Evolutionary conservation across 2,113 vertebrate species (phyloP).

Genomic region (Lanius collurio): DNA sequence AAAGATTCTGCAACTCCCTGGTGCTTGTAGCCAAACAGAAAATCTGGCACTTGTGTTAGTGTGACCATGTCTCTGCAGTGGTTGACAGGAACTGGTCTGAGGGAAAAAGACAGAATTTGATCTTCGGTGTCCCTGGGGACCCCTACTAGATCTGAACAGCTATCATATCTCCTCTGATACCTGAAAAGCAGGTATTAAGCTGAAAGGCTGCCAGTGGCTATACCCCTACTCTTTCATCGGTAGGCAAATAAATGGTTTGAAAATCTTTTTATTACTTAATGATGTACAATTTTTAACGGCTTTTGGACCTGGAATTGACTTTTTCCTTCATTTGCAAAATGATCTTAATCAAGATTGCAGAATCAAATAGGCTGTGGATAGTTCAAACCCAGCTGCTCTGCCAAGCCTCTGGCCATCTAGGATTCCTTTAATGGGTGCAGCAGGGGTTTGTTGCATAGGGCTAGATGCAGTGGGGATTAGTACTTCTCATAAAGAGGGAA

Average conservation of each 20-base stretch:
- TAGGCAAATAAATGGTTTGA: neutral
- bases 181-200: neutral
- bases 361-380: neutral
- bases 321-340: neutral
- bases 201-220: neutral
- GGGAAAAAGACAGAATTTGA: neutral
- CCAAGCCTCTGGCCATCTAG: neutral
- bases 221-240: neutral
- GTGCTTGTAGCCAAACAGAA: conserved; percentile 6
- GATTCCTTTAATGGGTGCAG: neutral
- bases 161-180: neutral
- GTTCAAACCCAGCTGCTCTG: neutral
- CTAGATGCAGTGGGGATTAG: neutral
- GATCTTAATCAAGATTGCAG: neutral
- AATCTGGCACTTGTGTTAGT: neutral
- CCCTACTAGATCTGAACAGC: neutral
- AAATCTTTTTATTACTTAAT: neutral
- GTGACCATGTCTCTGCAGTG: neutral
- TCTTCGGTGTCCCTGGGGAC: neutral
- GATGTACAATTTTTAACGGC: neutral
- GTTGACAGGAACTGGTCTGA: neutral
- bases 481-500: neutral
- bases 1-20: neutral
- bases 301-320: neutral
- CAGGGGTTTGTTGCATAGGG: neutral